A percentile compares a stretch with the other conserved stretches of the same genome.
Evolutionary conservation across 2,113 vertebrate species (phyloP).

Genomic region (Cebidichthys violaceus): DNA sequence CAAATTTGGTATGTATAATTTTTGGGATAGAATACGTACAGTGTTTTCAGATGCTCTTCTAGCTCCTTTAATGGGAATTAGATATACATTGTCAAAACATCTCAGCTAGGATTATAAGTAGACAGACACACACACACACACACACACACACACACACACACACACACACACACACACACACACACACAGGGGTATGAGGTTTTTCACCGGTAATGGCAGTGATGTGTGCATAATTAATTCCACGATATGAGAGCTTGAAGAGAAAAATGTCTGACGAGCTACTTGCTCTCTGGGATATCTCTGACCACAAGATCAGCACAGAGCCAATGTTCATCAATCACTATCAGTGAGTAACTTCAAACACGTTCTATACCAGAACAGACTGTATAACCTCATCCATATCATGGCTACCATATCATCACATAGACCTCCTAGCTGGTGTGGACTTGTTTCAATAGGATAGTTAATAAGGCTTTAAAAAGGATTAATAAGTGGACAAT

Average conservation of each 20-base stretch:
- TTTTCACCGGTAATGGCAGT: not conserved
- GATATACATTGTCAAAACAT: not conserved
- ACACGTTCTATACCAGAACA: not conserved
- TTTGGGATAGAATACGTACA: not conserved
- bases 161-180: no score
- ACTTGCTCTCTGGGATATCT: not conserved
- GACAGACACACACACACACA: not conserved
- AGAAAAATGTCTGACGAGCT: not conserved
- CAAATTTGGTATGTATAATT: not conserved
- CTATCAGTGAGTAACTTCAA: not conserved
- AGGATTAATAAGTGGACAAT: not conserved
- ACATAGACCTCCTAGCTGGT: not conserved
- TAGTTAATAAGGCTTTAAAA: slow-evolving; percentile 3
- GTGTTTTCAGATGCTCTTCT: not conserved
- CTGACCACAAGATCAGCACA: not conserved
- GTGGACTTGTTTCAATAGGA: not conserved
- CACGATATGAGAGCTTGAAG: not conserved
- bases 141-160: no score
- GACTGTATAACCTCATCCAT: not conserved
- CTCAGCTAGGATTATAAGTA: not conserved
- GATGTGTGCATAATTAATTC: not conserved
- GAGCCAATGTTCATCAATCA: not conserved
- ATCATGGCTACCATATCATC: not conserved
- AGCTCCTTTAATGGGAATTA: not conserved
- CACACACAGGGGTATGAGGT: not conserved